Evolutionary conservation across 2,888 invertebrate species (phyloP), one percentile per base, ranked within the genome.

Genomic region (Chymomyza procnemis): DNA sequence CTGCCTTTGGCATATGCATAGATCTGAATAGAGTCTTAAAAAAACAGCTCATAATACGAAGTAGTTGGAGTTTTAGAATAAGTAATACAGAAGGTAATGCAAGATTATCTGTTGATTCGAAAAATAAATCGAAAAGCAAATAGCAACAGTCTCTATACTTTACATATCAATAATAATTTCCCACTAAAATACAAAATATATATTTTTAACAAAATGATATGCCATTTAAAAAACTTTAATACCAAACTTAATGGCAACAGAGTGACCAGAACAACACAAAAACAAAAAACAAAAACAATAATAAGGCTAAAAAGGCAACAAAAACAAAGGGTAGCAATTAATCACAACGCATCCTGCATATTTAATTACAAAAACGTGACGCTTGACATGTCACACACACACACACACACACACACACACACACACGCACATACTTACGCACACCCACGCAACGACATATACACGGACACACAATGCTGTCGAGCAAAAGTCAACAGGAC

Each of bases 321-420:
- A 22, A 59, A 48, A 59, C 46, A 59, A 59, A 59, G 48, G 48
- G 22, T 19, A 59, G 46, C 46, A 59, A 59, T 46, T 61, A 88
- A 88, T 88, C 82, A 87, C 81, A 87, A 85, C 85, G 84, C 85
- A 85, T 76, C 81, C 76, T 85, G 79, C 83, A 83, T 85, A 84
- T 80, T 76, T 79, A 87, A 85, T 81, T 79, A 79, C 75, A 73
- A 66, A 76, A 84, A 85, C 86, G 85, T 86, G 86, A 84, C 80
- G 76, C 74, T 74, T 81, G 74, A 58, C 59, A 30, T 41, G 34
- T 3, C 58, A 4, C 9, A 61, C 16, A 18, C 50, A 50, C 50
- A 50, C 50, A 50, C 19, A 50, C 50, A 6, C n/a, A 1, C 48
- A 14, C 48, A 6, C 50, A 18, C 50, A 18, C 6, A 50, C 19